These are phyloP conservation scores for Greenwoodochromis staneri DNA, from an alignment of 2,113 vertebrate genomes.

Conservation along the genomic window DNA sequence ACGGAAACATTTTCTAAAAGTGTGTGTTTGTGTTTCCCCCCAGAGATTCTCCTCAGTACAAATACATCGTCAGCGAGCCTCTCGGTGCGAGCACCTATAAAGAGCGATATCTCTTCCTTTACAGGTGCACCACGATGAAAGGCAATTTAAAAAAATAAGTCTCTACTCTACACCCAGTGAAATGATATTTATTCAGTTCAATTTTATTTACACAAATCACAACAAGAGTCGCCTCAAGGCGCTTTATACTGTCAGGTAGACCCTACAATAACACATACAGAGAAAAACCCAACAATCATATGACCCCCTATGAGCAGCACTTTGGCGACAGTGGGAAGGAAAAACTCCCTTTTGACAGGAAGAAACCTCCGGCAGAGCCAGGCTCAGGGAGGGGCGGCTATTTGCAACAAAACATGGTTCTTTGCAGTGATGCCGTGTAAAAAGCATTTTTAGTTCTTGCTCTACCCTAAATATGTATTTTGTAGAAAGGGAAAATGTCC, in stretches of 20 bases:
- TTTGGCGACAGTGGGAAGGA: background rate
- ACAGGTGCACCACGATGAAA: constrained; percentile 66
- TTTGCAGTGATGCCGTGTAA: background rate
- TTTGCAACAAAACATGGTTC: background rate
- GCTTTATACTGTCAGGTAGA: background rate
- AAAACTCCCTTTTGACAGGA: background rate
- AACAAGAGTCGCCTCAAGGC: background rate
- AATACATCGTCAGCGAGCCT: constrained; percentile 77
- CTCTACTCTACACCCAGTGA: background rate
- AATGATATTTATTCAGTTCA: background rate
- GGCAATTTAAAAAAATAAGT: background rate
- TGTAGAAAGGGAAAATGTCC: background rate
- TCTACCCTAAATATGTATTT: background rate
- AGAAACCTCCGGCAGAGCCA: accelerated
- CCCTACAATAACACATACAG: background rate
- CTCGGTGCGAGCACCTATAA: constrained; percentile 81
- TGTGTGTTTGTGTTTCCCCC: background rate
- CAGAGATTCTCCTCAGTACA: constrained; percentile 56
- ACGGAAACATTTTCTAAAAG: background rate
- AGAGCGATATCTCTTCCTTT: constrained; percentile 87
- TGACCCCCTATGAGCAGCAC: background rate
- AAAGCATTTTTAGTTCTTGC: background rate
- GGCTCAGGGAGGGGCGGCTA: background rate
- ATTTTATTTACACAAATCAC: background rate
- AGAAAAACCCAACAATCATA: accelerated